Conservation (phyloP, 2,113 vertebrate species). For the Seriola dumerili region DNA sequence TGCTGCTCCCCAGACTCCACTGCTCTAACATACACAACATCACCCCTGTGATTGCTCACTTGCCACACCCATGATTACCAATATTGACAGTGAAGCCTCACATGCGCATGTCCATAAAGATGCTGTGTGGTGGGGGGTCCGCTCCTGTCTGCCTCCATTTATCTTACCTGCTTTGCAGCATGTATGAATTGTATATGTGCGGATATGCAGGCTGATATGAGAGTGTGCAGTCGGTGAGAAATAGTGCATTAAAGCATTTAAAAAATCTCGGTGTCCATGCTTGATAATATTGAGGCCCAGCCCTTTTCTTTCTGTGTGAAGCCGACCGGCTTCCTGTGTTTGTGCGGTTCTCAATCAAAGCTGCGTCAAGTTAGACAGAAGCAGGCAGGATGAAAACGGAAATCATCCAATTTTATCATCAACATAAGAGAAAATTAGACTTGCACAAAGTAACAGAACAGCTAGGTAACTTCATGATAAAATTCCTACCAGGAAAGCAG, state of each 20-base stretch:
- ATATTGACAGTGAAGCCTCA: slow-evolving; percentile 64
- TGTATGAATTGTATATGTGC: not conserved
- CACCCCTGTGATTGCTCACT: slow-evolving; percentile 55
- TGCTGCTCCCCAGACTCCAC: not conserved
- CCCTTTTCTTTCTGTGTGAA: slow-evolving; percentile 60
- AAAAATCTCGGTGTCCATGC: slow-evolving; percentile 26
- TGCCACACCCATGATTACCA: slow-evolving; percentile 80
- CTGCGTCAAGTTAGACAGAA: slow-evolving; percentile 41
- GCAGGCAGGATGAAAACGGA: slow-evolving; percentile 24
- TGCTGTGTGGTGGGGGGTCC: slow-evolving; percentile 24
- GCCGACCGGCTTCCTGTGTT: slow-evolving; percentile 75
- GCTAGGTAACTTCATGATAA: too few species aligned
- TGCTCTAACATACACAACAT: slow-evolving; percentile 45
- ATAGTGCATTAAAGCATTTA: not conserved
- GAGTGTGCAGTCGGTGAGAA: not conserved
- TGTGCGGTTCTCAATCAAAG: slow-evolving; percentile 42
- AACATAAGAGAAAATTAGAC: slow-evolving; percentile 14
- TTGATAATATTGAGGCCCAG: slow-evolving; percentile 50
- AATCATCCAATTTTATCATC: not conserved
- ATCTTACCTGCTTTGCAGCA: not conserved
- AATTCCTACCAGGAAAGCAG: too few species aligned
- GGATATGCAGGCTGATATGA: not conserved
- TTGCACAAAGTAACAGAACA: too few species aligned
- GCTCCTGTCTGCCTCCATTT: slow-evolving; percentile 8
- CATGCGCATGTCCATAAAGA: slow-evolving; percentile 61